Evolutionary conservation across 1,140 invertebrate genomes (phyloP), one percentile per base, ranked within the genome.

Genomic region (Drosophila oshimai): DNA sequence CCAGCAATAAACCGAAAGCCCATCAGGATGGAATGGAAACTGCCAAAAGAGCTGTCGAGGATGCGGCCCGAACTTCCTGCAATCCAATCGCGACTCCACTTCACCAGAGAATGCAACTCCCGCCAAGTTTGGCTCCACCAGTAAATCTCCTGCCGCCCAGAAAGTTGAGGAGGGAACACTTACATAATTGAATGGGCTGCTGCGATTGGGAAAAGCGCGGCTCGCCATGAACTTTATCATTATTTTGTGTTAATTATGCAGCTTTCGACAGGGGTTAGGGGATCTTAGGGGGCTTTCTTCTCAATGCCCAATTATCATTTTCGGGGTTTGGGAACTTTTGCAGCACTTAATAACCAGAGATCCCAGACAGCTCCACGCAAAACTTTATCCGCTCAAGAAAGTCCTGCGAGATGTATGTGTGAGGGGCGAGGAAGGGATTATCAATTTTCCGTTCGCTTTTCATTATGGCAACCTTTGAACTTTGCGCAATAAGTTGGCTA

Each of bases 71-170:
- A 61, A 13, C 34, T 60, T 58, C 9, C 41, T 26, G 24, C 61
- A 49, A 64, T 65, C 17, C 91, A 65, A 65, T 65, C 31, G 91
- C 93, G 98, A 98, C 64, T 99, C 92, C 98, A 99, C 91, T 99
- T 99, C 92, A 98, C 42, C 33, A 12, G 61, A 47, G 31, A 99
- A 91, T 99, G 98, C 91, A 99, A 99, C 90, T 99, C 98, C 34
- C 95, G 98, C 68, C 50, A 99, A 99, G 92, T 99, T 98, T 54
- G 93, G 99, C 81, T 98, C n/a, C n/a, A n/a, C n/a, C n/a, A n/a
- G 62, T 67, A 67, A 70, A 49, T 70, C 65, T 57, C 50, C 41
- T 10, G 37, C 18, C 98, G 98, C 3, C 92, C 99, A 54, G 99
- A 99, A 91, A 99, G 99, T 92, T 95, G 98, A 91, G 15, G 26